Evolutionary conservation across 1,140 invertebrate genomes (phyloP).

Genomic region (Ostrea denselamellosa): DNA sequence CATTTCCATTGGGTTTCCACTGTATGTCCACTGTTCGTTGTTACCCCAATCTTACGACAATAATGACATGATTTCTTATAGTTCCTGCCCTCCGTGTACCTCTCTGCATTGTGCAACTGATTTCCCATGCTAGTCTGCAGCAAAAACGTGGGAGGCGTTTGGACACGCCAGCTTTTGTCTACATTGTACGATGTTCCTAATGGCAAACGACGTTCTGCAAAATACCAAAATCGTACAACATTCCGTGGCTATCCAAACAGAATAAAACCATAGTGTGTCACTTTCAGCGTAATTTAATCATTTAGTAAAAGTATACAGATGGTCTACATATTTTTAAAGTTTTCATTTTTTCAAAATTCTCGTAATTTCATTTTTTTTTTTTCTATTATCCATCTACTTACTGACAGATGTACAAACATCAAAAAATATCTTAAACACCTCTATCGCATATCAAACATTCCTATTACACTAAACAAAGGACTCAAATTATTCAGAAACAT

Average conservation of each 20-base stretch:
- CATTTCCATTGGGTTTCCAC: constrained; percentile 48
- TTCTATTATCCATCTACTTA: too few species aligned
- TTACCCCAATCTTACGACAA: constrained; percentile 37
- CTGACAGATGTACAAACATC: background rate
- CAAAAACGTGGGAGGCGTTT: background rate
- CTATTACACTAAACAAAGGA: too few species aligned
- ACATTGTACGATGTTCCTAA: background rate
- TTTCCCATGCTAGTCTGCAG: background rate
- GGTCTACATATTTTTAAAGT: background rate
- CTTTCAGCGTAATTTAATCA: background rate
- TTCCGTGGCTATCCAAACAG: background rate
- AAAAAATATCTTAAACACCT: background rate
- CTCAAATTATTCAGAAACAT: too few species aligned
- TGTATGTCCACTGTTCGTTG: constrained; percentile 44
- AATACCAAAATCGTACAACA: constrained; percentile 12
- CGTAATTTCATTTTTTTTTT: background rate
- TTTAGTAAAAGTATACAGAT: background rate
- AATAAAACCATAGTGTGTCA: background rate
- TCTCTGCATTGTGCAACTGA: background rate
- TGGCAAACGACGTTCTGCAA: background rate
- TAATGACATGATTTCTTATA: constrained; percentile 46
- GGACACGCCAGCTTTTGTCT: background rate
- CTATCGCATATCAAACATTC: background rate
- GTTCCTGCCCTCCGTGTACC: constrained; percentile 9
- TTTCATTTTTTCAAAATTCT: too few species aligned